Base-by-base conservation (phyloP, 2,888 invertebrate species). In the Dicyrtoma fusca region DNA sequence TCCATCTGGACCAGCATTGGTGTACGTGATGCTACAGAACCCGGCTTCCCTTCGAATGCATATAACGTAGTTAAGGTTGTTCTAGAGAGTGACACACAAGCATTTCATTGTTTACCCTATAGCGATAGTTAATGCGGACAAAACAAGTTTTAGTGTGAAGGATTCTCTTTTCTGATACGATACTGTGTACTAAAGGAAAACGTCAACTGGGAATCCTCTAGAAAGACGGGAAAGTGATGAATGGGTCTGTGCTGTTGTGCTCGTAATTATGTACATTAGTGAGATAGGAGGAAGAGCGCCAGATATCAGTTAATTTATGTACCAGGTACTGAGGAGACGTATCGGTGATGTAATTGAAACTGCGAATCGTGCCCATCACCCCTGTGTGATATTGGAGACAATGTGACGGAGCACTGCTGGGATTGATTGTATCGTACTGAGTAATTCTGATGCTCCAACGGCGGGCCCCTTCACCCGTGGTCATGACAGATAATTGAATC, bases 31-130 rank as follows among this genome's bases (percentile, higher is more conserved):
- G 59, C 88, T 88, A 82, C 91, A 92, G 66, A 87, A 87, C 34
- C 87, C 88, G 44, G 86, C 83, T 42, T 85, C 85, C 73, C 89
- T 87, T 79, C 87, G 83, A 75, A 91, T 87, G 81, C 91, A 92
- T 76, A 91, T 89, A 0, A 89, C 91, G 82, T 92, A 92, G 82
- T 92, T 91, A 3, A 91, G 83, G 82, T 91, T 90, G 81, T 91
- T 92, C 91, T 91, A 82, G 42, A 87, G 88, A 59, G 19, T 13
- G 49, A 49, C 49, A 49, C 25, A 59, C 21, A 25, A 4, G 25
- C 49, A 49, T 49, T 49, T 49, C 49, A 49, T 49, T 49, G 49
- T 49, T 11, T 17, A 4, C 49, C 11, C 13, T 13, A 49, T 3
- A 49, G 8, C 10, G 45, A 44, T 13, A n/a, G n/a, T n/a, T 5